Percentiles rank a stretch among this genome's conserved stretches.
These are phyloP conservation scores for Antheraea yamamai DNA, from an alignment of 2,888 invertebrate genomes.

Conservation along the genomic window DNA sequence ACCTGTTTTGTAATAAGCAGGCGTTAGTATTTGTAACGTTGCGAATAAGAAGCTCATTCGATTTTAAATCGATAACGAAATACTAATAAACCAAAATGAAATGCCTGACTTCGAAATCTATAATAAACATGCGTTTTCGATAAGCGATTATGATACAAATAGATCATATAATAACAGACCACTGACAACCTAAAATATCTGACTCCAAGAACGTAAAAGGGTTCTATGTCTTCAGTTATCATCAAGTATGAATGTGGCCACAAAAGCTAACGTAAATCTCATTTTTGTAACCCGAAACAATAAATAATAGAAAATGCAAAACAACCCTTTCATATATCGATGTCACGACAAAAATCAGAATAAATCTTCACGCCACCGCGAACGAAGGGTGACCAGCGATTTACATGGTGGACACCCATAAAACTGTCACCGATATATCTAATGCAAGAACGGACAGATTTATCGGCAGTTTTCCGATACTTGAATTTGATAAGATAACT, in stretches of 20 bases:
- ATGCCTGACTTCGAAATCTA: not conserved
- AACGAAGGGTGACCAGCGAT: slow-evolving; percentile 25
- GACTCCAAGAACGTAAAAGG: not conserved
- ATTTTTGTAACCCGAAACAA: not conserved
- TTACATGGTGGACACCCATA: slow-evolving; percentile 35
- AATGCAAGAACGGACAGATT: slow-evolving; percentile 28
- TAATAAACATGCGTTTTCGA: not conserved
- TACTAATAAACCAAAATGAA: not conserved
- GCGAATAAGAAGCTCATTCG: not conserved
- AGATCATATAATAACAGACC: too few relatives aligned
- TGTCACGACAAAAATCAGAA: slow-evolving; percentile 26
- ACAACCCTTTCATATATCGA: slow-evolving; percentile 27
- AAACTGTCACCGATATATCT: slow-evolving; percentile 38
- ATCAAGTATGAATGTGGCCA: not conserved
- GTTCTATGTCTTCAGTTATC: not conserved
- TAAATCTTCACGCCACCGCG: slow-evolving; percentile 31
- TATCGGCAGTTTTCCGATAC: slow-evolving; percentile 3
- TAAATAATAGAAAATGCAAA: slow-evolving; percentile 22
- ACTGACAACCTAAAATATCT: not conserved
- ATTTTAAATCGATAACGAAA: not conserved
- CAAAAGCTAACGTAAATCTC: not conserved
- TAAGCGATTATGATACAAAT: not conserved
- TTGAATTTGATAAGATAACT: not conserved
- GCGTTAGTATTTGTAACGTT: too few relatives aligned
- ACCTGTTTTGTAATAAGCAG: too few relatives aligned